Conservation (phyloP, 2,888 invertebrate genomes). For the Xestia rhomboidea region DNA sequence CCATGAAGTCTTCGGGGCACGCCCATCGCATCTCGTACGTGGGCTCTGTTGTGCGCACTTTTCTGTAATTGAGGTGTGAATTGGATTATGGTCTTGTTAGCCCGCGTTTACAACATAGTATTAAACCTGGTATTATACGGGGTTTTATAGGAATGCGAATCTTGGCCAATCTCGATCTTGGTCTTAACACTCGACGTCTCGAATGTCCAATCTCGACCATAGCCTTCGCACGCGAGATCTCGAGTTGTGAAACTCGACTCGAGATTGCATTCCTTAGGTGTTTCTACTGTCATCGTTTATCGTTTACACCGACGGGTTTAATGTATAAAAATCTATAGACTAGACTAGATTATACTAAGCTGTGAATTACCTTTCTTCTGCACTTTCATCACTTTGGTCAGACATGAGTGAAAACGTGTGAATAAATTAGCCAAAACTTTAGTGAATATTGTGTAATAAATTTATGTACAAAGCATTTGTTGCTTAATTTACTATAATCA, state of each 20-base stretch:
- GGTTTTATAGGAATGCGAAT: too few species aligned
- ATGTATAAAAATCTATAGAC: neutral
- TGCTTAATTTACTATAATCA: neutral
- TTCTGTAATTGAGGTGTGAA: slow-evolving; percentile 79
- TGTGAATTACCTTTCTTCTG: slow-evolving; percentile 80
- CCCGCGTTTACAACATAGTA: neutral
- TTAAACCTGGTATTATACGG: neutral
- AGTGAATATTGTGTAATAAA: slow-evolving; percentile 19
- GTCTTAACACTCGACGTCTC: neutral
- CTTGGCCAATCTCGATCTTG: neutral
- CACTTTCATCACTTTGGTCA: slow-evolving; percentile 82
- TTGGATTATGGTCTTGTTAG: neutral
- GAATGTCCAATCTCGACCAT: neutral
- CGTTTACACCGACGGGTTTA: neutral
- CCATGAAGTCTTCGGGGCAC: slow-evolving; percentile 94
- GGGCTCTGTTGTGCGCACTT: slow-evolving; percentile 91
- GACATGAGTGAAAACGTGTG: slow-evolving; percentile 77
- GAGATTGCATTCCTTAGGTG: neutral
- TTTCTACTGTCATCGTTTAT: neutral
- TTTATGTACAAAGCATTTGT: slow-evolving; percentile 13
- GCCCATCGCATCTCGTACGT: slow-evolving; percentile 95
- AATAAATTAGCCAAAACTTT: slow-evolving; percentile 37
- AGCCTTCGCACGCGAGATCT: neutral
- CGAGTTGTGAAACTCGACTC: neutral
- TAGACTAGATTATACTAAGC: neutral